Evolutionary conservation across 2,797 vertebrate species (phyloP).

Genomic region (Oreortyx pictus): DNA sequence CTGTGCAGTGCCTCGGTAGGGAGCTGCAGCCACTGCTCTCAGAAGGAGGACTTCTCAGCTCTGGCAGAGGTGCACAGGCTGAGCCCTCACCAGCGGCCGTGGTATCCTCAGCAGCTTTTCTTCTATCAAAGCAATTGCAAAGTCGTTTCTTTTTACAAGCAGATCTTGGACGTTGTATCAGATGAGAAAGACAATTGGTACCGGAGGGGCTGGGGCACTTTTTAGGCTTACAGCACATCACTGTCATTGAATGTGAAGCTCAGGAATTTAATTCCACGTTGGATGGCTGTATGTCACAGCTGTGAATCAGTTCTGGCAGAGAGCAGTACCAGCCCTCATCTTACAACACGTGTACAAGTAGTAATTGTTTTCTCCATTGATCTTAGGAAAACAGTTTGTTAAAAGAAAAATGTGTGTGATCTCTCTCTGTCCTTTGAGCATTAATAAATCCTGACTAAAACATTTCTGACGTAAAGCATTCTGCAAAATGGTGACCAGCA

Average conservation of each 20-base stretch:
- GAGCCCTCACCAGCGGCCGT: accelerated
- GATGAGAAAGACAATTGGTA: too few species aligned
- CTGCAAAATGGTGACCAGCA: too few species aligned
- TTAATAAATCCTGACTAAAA: too few species aligned
- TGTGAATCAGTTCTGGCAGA: background rate
- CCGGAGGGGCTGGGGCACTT: background rate
- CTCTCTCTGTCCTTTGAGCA: too few species aligned
- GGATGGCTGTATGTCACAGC: background rate
- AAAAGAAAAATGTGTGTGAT: too few species aligned
- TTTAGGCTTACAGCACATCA: accelerated
- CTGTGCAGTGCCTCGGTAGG: constrained; percentile 71
- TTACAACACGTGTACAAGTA: too few species aligned
- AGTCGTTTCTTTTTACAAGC: accelerated
- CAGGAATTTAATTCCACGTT: accelerated
- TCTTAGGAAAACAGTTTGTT: too few species aligned
- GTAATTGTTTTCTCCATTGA: too few species aligned
- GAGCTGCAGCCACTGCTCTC: accelerated
- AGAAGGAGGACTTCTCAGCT: background rate
- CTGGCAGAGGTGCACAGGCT: too few species aligned
- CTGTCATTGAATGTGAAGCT: background rate
- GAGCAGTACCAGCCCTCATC: background rate
- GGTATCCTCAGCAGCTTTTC: too few species aligned
- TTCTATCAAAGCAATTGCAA: background rate
- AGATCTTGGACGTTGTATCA: too few species aligned
- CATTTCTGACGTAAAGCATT: too few species aligned